A percentile compares a stretch with the other conserved stretches of the same genome.
These are phyloP conservation scores for Shinisaurus crocodilurus DNA, from an alignment of 2,113 vertebrate species.

Conservation along the genomic window DNA sequence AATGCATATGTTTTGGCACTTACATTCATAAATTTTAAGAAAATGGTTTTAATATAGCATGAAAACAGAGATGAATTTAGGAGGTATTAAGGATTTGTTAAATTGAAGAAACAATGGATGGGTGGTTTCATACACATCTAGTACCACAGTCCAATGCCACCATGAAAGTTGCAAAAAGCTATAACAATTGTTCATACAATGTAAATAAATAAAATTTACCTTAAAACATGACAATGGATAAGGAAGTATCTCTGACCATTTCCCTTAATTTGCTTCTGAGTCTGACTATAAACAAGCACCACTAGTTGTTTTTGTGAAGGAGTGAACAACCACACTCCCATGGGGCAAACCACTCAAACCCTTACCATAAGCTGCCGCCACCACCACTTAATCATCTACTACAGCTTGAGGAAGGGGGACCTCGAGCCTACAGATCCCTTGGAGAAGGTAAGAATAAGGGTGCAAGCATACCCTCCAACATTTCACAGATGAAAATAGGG, in stretches of 20 bases:
- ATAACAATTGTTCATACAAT: not conserved
- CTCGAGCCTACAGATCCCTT: no score
- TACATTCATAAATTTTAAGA: not conserved
- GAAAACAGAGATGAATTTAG: not conserved
- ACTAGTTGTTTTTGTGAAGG: no score
- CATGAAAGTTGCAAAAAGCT: not conserved
- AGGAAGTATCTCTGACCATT: not conserved
- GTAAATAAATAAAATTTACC: not conserved
- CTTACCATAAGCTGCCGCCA: no score
- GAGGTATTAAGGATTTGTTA: not conserved
- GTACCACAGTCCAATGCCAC: not conserved
- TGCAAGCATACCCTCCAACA: no score
- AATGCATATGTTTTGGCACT: not conserved
- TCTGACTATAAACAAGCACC: not conserved
- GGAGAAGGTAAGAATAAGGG: no score
- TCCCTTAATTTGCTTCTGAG: not conserved
- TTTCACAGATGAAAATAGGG: no score
- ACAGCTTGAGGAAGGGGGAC: no score
- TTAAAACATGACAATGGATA: not conserved
- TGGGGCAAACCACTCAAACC: no score
- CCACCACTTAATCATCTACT: no score
- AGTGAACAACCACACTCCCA: no score
- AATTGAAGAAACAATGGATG: not conserved
- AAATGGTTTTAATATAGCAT: not conserved
- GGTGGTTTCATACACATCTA: no score